Evolutionary conservation across 2,113 vertebrate genomes (phyloP), one percentile per base, ranked within the genome.

Genomic region (Silurus asotus): DNA sequence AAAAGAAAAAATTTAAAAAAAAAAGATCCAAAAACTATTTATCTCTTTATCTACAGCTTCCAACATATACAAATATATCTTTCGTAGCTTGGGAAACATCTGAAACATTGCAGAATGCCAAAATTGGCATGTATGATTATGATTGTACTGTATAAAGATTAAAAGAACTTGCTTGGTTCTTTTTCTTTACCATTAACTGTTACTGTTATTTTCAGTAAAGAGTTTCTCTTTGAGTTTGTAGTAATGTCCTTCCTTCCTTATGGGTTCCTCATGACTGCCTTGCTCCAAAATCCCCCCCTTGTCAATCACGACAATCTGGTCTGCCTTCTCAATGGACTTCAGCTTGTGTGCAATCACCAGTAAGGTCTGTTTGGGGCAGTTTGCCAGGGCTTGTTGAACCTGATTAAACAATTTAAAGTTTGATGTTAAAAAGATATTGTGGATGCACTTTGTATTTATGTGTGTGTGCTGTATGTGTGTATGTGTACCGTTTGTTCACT

Each of bases 281-380:
- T 4, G 65, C 83, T 96, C 94, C 20, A 88, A 20, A 72, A 95
- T 93, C 14, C 61, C 6, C 0, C 97, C 96, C 0, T 85, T 79
- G 0, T 87, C 89, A 0, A 98, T 93, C 90, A 96, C 92, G 13
- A 96, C 87, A 0, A 96, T 93, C 90, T 94, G 94, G 89, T 97
- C 90, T 0, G 95, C 96, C 0, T 4, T 93, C 92, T 94, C 93
- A 0, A 97, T 91, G 0, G 94, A 95, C 86, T 93, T 93, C 85
- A 95, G 93, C 81, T 91, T 90, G 90, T 98, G 97, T 45, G 96
- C 94, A 6, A 98, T 95, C 85, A 97, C 94, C 92, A 98, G 93
- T 69, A 96, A 91, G 0, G 96, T 95, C 53, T 92, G 94, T 56
- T 87, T 83, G 0, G 90, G 69, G 0, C 69, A 75, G 0, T 14